Percentiles rank a stretch among this genome's conserved stretches.
Conservation (phyloP, 2,888 invertebrate genomes). For the Teleiodes luculella region DNA sequence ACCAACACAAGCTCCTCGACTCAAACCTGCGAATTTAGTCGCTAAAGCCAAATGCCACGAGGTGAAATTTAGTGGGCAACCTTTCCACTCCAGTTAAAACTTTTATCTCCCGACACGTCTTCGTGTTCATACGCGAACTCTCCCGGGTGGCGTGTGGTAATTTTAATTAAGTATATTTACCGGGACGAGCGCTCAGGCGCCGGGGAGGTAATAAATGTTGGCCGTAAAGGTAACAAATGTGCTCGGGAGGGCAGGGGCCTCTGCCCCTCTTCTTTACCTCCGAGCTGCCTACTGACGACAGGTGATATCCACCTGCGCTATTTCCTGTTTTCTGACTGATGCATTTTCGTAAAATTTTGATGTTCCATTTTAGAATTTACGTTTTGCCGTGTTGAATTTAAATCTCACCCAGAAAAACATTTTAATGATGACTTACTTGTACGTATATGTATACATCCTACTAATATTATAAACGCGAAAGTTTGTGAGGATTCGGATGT, state of each 20-base stretch:
- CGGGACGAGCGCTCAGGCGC: slow-evolving; percentile 50
- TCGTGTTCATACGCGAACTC: slow-evolving; percentile 48
- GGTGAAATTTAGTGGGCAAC: slow-evolving; percentile 26
- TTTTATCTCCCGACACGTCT: slow-evolving; percentile 53
- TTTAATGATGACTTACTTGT: too few species aligned
- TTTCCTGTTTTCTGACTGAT: slow-evolving; percentile 51
- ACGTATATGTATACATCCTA: too few species aligned
- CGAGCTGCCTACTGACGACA: slow-evolving; percentile 36
- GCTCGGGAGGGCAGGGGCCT: slow-evolving; percentile 31
- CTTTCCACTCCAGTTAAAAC: slow-evolving; percentile 34
- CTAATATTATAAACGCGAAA: too few species aligned
- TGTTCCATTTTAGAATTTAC: neutral
- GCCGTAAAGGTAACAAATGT: slow-evolving; percentile 67
- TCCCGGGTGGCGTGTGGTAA: slow-evolving; percentile 59
- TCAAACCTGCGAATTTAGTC: slow-evolving; percentile 12
- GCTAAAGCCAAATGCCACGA: slow-evolving; percentile 24
- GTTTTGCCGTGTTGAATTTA: too few species aligned
- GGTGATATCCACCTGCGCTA: slow-evolving; percentile 55
- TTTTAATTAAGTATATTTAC: slow-evolving; percentile 75
- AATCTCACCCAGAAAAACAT: too few species aligned
- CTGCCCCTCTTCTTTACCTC: slow-evolving; percentile 19
- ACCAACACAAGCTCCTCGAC: neutral
- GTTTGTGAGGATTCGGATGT: too few species aligned
- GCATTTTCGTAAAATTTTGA: neutral
- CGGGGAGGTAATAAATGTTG: slow-evolving; percentile 60